Evolutionary conservation across 2,113 vertebrate genomes (phyloP).

Genomic region (Eolophus roseicapilla): DNA sequence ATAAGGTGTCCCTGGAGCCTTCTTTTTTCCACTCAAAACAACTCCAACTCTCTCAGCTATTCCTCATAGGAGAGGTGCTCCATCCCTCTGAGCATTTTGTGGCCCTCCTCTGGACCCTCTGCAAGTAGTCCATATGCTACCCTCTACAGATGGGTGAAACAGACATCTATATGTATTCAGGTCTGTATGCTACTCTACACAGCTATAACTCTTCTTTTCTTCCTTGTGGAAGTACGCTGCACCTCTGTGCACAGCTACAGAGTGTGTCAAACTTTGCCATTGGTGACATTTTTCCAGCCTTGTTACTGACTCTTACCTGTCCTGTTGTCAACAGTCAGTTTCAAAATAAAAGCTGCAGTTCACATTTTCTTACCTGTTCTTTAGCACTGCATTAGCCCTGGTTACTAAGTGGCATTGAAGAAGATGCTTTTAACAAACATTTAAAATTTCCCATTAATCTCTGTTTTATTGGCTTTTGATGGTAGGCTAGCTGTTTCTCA

Average conservation of each 20-base stretch:
- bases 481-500: neutral
- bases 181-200: neutral
- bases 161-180: neutral
- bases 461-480: neutral
- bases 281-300: neutral
- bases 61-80: neutral
- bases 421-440: neutral
- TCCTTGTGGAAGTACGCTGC: neutral
- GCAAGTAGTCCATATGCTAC: neutral
- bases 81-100: neutral
- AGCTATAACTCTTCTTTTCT: neutral
- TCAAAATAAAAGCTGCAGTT: neutral
- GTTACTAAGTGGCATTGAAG: neutral
- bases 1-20: neutral
- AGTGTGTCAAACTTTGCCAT: neutral
- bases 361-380: neutral
- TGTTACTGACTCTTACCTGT: neutral
- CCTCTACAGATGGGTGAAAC: neutral
- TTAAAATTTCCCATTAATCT: neutral
- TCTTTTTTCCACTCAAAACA: neutral
- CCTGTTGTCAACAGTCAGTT: neutral
- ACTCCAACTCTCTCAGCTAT: neutral
- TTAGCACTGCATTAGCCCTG: neutral
- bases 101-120: neutral
- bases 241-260: neutral